A percentile compares a stretch with the other conserved stretches of the same genome.
Evolutionary conservation across 2,797 vertebrate genomes (phyloP).

Genomic region (Antrozous pallidus): DNA sequence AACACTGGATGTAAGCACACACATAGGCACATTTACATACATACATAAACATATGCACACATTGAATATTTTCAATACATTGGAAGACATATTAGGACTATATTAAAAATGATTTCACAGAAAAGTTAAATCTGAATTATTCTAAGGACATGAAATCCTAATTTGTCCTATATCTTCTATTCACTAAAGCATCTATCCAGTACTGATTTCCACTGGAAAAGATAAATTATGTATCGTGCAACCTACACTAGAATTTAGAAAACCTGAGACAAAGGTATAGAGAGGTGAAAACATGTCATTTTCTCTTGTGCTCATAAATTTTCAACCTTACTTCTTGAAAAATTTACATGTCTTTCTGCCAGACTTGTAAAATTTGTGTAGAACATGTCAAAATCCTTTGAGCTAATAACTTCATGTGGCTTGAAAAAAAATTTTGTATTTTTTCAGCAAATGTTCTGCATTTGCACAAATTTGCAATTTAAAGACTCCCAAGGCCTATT

Average conservation of each 20-base stretch:
- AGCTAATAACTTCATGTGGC: constrained; percentile 63
- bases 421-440: constrained; percentile 64
- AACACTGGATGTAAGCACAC: not conserved
- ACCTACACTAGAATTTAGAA: not conserved
- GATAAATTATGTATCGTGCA: constrained; percentile 15
- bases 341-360: constrained; percentile 68
- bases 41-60: not conserved
- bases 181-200: constrained; percentile 38
- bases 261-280: constrained; percentile 55
- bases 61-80: not conserved
- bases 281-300: constrained; percentile 50
- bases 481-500: constrained; percentile 61
- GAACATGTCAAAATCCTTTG: constrained; percentile 69
- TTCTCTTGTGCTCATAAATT: constrained; percentile 50
- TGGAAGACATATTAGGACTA: not conserved
- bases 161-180: not conserved
- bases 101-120: not conserved
- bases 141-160: not conserved
- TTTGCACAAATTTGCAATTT: constrained; percentile 75
- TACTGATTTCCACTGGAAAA: not conserved
- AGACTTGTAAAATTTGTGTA: constrained; percentile 57
- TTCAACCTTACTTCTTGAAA: constrained; percentile 61
- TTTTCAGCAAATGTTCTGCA: constrained; percentile 63
- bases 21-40: not conserved
- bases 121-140: not conserved